phyloP scores from a whole-genome alignment of 2,113 vertebrate species.

The Leptobrachium leishanense region DNA sequence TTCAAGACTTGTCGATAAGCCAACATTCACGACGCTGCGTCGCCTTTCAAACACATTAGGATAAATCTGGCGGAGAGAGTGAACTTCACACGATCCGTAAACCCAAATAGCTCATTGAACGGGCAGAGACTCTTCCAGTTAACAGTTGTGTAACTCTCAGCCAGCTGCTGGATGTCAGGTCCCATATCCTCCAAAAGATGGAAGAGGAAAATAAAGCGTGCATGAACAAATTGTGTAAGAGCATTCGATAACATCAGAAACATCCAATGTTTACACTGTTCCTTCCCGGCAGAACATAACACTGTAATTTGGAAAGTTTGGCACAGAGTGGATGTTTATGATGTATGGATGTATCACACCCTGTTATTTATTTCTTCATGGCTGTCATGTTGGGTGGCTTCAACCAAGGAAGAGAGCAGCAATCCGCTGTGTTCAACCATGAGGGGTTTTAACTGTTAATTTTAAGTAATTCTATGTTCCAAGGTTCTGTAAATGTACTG shows the following conservation, averaged over 20 bases:
- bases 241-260: neutral
- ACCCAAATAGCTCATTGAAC: neutral
- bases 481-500: too few species aligned
- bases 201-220: neutral
- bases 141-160: conserved; percentile 14
- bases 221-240: neutral
- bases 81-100: conserved; percentile 22
- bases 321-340: neutral
- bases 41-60: neutral
- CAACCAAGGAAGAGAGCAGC: neutral
- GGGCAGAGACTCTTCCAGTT: neutral
- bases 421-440: neutral
- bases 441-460: too few species aligned
- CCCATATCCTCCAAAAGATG: neutral
- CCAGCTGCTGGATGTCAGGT: conserved; percentile 10
- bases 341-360: neutral
- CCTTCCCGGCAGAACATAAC: neutral
- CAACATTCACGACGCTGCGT: too few species aligned
- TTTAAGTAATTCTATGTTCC: too few species aligned
- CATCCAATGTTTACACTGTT: neutral
- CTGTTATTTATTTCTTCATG: neutral
- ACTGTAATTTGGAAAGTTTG: neutral
- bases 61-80: neutral
- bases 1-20: neutral
- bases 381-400: neutral